A percentile compares a stretch with the other conserved stretches of the same genome.
Evolutionary conservation across 2,797 vertebrate genomes (phyloP).

Genomic region (Busarellus nigricollis): DNA sequence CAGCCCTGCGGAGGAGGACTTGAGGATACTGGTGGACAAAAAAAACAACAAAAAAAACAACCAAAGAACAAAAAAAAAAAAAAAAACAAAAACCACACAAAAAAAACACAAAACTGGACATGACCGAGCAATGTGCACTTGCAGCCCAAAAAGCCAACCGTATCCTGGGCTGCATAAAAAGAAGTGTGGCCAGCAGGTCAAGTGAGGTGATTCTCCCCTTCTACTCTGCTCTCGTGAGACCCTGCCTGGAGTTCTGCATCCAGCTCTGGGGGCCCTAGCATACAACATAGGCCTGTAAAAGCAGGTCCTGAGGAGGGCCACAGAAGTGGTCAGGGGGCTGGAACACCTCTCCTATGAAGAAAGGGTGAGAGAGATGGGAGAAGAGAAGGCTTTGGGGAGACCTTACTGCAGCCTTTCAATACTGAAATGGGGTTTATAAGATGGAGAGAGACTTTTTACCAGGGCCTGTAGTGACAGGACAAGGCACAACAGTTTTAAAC

Average conservation of each 20-base stretch:
- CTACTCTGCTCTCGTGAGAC: accelerated
- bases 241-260: neutral
- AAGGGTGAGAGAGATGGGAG: neutral
- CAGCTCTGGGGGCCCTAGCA: neutral
- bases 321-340: accelerated
- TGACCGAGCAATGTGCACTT: too few species aligned
- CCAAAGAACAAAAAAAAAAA: too few species aligned
- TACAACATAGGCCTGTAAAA: neutral
- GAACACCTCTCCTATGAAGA: neutral
- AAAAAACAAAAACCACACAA: too few species aligned
- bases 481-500: too few species aligned
- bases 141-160: neutral
- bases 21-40: neutral
- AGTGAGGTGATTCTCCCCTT: neutral
- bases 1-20: neutral
- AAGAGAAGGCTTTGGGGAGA: neutral
- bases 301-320: neutral
- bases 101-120: too few species aligned
- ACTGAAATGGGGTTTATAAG: neutral
- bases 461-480: too few species aligned
- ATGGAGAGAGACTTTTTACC: too few species aligned
- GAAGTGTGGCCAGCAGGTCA: accelerated
- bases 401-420: neutral
- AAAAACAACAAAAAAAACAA: too few species aligned
- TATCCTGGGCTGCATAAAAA: neutral